phyloP scores from a whole-genome alignment of 1,140 invertebrate species.

The Drosophila paulistorum region DNA sequence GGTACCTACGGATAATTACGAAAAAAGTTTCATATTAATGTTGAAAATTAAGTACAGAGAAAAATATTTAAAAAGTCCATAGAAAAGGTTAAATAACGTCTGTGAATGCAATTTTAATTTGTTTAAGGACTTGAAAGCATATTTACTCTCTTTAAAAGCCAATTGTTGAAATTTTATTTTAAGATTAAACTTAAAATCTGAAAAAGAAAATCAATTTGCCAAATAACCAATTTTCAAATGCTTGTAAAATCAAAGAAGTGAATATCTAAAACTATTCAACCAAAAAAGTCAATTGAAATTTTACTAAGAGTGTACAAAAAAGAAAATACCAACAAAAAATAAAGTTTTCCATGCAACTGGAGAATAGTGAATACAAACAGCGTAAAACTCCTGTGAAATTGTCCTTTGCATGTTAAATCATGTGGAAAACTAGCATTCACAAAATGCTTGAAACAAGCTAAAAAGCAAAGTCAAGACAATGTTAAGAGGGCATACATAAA shows the following conservation, averaged over 20 bases:
- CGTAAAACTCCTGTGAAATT: conserved; percentile 27
- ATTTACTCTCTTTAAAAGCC: too few species aligned
- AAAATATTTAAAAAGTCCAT: too few species aligned
- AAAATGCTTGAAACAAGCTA: conserved; percentile 20
- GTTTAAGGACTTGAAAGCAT: too few species aligned
- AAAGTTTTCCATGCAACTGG: conserved; percentile 31
- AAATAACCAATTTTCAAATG: not conserved
- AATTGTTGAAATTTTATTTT: too few species aligned
- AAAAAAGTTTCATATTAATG: too few species aligned
- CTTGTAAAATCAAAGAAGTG: conserved; percentile 7
- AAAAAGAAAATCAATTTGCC: too few species aligned
- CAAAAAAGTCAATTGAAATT: conserved; percentile 30
- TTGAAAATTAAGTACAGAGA: too few species aligned
- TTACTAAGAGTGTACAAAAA: not conserved
- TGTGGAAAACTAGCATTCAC: conserved; percentile 51
- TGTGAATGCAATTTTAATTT: too few species aligned
- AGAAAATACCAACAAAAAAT: not conserved
- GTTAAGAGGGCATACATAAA: conserved; percentile 18
- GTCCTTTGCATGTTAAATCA: conserved; percentile 55
- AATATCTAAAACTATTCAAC: not conserved
- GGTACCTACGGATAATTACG: too few species aligned
- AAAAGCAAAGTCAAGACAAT: conserved; percentile 24
- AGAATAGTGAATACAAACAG: conserved; percentile 3
- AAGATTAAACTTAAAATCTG: too few species aligned
- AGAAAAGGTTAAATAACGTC: too few species aligned